Base-by-base conservation (phyloP, 2,888 invertebrate genomes). In the Osedax frankpressi region DNA sequence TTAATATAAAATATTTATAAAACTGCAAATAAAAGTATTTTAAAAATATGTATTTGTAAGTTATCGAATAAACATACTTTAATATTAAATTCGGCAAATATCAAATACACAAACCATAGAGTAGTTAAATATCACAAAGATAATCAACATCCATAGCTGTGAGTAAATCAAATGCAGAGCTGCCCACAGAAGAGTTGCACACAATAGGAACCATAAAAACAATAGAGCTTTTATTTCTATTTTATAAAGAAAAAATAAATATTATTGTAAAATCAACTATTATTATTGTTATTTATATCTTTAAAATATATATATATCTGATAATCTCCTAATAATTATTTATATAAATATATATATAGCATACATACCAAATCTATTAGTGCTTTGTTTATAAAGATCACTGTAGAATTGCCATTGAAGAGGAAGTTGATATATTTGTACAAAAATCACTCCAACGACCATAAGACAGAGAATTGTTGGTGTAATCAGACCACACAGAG, bases 331-430 rank as follows among this genome's bases (percentile, higher is more conserved):
- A n/a, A n/a, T n/a, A n/a, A n/a, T n/a, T n/a, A n/a, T n/a, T n/a
- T n/a, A n/a, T n/a, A n/a, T n/a, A n/a, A n/a, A n/a, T n/a, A n/a
- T n/a, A n/a, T n/a, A n/a, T n/a, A n/a, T n/a, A n/a, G 44, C 19
- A 19, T 44, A 44, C 80, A 73, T 30, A 83, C 83, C 83, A 74
- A 78, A 79, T 3, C 79, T 78, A 74, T 83, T 83, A 75, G 80
- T 79, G 74, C 81, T 77, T 29, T 81, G 81, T 67, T 78, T 78
- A 76, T 82, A 83, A 28, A 83, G 77, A 73, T 83, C 83, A 76
- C 83, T 83, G 77, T 83, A 83, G 6, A 80, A 78, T 76, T 81
- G 80, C 83, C 83, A 83, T 76, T 82, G 83, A 19, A 81, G 79
- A 2, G 79, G 75, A 14, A 82, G 75, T 76, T 82, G 81, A 77